phyloP scores from a whole-genome alignment of 1,140 invertebrate species.

The Lysiphlebus fabarum region DNA sequence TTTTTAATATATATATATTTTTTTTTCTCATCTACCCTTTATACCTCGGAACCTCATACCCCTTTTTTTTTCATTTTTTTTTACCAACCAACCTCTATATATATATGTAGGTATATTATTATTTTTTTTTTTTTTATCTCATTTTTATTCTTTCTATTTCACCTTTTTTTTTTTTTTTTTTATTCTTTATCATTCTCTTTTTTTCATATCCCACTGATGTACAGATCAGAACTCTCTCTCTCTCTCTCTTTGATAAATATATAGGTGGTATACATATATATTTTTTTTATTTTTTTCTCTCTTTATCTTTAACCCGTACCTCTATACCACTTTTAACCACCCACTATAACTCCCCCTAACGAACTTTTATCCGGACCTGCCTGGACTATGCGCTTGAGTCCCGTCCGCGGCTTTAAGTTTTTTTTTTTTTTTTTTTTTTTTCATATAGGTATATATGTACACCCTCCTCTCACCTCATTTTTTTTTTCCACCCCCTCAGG shows the following conservation, averaged over 20 bases:
- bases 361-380: slow-evolving; percentile 22
- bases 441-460: slow-evolving; percentile 9
- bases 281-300: slow-evolving; percentile 21
- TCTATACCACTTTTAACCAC: background rate
- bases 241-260: slow-evolving; percentile 7
- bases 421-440: slow-evolving; percentile 22
- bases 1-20: slow-evolving; percentile 8
- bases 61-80: no score
- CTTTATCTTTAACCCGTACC: slow-evolving; percentile 5
- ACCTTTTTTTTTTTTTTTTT: slow-evolving; percentile 14
- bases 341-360: slow-evolving; percentile 1
- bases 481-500: slow-evolving; percentile 17
- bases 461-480: slow-evolving; percentile 25
- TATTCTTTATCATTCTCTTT: background rate
- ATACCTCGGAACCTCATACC: background rate
- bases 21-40: slow-evolving; percentile 1
- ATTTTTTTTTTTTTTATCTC: no score
- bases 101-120: no score
- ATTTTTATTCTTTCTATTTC: background rate
- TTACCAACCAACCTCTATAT: no score
- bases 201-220: background rate
- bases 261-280: no score
- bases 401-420: slow-evolving; percentile 22
- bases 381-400: slow-evolving; percentile 25
- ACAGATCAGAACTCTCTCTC: slow-evolving; percentile 7